A percentile compares a stretch with the other conserved stretches of the same genome.
phyloP scores from a whole-genome alignment of 2,888 invertebrate genomes.

The Pterostichus madidus region DNA sequence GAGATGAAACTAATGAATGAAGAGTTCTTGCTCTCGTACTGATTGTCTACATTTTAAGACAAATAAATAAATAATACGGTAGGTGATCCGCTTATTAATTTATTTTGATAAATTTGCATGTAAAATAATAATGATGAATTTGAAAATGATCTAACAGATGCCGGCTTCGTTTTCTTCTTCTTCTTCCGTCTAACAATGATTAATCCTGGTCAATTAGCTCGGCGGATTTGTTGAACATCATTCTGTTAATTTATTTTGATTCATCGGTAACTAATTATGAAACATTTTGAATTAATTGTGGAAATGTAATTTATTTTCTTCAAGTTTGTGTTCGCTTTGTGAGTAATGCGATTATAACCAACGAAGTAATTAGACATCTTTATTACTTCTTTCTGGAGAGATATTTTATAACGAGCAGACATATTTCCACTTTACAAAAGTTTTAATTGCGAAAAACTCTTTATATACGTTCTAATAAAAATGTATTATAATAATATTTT shows the following conservation, averaged over 20 bases:
- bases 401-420: conserved; percentile 45
- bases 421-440: conserved; percentile 55
- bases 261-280: conserved; percentile 61
- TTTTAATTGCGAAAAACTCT: conserved; percentile 64
- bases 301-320: conserved; percentile 58
- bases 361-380: conserved; percentile 60
- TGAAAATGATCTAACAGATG: too few relatives aligned
- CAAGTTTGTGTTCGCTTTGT: conserved; percentile 57
- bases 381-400: conserved; percentile 58
- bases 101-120: too few relatives aligned
- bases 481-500: conserved; percentile 62
- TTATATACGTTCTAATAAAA: conserved; percentile 61
- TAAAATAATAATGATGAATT: too few relatives aligned
- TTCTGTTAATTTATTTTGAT: conserved; percentile 48
- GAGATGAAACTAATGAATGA: too few relatives aligned
- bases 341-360: conserved; percentile 62
- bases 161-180: not conserved
- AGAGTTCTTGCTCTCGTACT: too few relatives aligned
- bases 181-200: not conserved
- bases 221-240: conserved; percentile 28
- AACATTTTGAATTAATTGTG: conserved; percentile 60
- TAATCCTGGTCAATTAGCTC: conserved; percentile 18
- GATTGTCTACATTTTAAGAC: too few relatives aligned
- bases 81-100: too few relatives aligned
- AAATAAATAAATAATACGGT: too few relatives aligned